Conservation (phyloP, 2,888 invertebrate genomes). For the Macrosiphum euphorbiae region DNA sequence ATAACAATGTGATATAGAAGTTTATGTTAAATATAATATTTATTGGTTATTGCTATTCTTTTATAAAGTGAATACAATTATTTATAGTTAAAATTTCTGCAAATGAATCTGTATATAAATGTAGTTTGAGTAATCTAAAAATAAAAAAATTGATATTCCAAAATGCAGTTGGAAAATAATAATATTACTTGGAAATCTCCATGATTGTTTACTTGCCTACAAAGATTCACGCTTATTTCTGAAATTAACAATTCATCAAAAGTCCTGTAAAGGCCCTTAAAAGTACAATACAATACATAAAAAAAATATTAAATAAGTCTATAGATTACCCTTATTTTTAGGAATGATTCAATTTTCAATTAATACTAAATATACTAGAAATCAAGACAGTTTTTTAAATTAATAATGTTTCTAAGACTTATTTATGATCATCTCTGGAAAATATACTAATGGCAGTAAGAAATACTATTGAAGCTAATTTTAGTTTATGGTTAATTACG, state of each 20-base stretch:
- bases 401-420: too few relatives aligned
- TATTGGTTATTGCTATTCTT: not conserved
- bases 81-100: slow-evolving; percentile 77
- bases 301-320: too few relatives aligned
- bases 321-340: too few relatives aligned
- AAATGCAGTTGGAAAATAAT: not conserved
- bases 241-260: slow-evolving; percentile 88
- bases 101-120: slow-evolving; percentile 86
- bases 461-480: too few relatives aligned
- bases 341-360: too few relatives aligned
- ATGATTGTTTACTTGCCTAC: slow-evolving; percentile 91
- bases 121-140: slow-evolving; percentile 89
- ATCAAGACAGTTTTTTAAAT: too few relatives aligned
- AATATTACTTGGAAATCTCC: slow-evolving; percentile 89
- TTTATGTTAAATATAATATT: not conserved
- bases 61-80: slow-evolving; percentile 10
- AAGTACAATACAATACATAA: slow-evolving; percentile 33
- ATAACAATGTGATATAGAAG: not conserved
- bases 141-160: slow-evolving; percentile 42
- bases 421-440: too few relatives aligned
- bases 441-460: too few relatives aligned
- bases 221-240: slow-evolving; percentile 93
- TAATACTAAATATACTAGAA: too few relatives aligned
- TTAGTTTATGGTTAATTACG: too few relatives aligned
- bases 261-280: slow-evolving; percentile 79